phyloP scores from a whole-genome alignment of 2,113 vertebrate species.

The Dryoscopus gambensis region DNA sequence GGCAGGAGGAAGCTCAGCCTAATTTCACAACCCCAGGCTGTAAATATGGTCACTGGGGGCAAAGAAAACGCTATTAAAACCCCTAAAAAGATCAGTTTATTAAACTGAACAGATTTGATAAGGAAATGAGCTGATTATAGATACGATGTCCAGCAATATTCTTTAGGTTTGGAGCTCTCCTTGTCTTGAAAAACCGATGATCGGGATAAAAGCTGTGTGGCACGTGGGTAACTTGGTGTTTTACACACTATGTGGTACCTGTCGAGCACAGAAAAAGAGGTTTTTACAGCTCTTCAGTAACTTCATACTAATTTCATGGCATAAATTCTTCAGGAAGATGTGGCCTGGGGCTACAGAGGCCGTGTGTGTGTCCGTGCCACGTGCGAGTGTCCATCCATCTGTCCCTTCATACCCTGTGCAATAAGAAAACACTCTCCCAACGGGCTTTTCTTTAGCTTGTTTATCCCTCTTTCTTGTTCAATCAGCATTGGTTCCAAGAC shows the following conservation, averaged over 20 bases:
- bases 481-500: neutral
- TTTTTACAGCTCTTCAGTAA: neutral
- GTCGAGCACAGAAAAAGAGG: neutral
- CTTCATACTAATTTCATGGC: neutral
- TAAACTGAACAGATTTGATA: neutral
- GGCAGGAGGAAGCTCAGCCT: neutral
- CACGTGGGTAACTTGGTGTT: neutral
- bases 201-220: neutral
- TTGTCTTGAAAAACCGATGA: neutral
- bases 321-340: rapidly evolving
- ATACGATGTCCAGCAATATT: rapidly evolving
- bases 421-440: neutral
- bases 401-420: rapidly evolving
- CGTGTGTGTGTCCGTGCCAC: rapidly evolving
- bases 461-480: neutral
- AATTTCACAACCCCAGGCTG: neutral
- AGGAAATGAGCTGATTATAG: rapidly evolving
- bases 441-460: neutral
- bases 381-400: rapidly evolving
- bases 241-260: rapidly evolving
- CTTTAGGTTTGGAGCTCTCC: neutral
- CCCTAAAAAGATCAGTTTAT: neutral
- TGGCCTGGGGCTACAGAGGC: neutral
- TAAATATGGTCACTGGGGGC: neutral
- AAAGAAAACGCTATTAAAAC: neutral